phyloP scores from a whole-genome alignment of 1,140 invertebrate genomes.

The Papilio polytes region DNA sequence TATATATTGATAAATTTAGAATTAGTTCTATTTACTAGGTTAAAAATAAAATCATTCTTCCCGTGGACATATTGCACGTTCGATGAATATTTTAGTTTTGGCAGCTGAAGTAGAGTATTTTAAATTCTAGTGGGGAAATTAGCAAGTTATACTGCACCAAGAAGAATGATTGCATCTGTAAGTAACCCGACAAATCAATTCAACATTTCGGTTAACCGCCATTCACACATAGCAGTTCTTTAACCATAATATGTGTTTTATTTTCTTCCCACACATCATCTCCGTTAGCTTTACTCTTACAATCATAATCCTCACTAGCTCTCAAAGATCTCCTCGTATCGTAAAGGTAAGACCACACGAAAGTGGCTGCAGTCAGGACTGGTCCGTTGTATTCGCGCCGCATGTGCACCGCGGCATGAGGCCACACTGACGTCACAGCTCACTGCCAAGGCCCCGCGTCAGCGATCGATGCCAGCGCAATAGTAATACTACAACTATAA shows the following conservation, averaged over 20 bases:
- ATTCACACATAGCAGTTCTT: too few species aligned
- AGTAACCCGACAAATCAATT: too few species aligned
- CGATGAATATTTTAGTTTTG: slow-evolving; percentile 10
- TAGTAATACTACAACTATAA: background rate
- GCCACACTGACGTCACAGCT: slow-evolving; percentile 35
- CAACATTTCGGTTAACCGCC: too few species aligned
- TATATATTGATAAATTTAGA: slow-evolving; percentile 25
- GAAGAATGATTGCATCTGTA: too few species aligned
- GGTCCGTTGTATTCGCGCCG: slow-evolving; percentile 5
- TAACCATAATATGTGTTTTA: background rate
- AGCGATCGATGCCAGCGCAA: slow-evolving; percentile 17
- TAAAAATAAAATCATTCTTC: slow-evolving; percentile 12
- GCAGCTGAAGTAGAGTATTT: background rate
- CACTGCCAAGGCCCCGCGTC: slow-evolving; percentile 35
- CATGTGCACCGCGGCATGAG: slow-evolving; percentile 17
- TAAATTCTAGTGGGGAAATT: background rate
- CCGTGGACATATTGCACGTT: background rate
- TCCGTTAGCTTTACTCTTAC: too few species aligned
- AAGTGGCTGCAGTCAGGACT: background rate
- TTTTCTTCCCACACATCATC: too few species aligned
- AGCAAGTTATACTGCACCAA: too few species aligned
- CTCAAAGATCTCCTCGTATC: background rate
- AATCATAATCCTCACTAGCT: too few species aligned
- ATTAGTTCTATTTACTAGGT: slow-evolving; percentile 14
- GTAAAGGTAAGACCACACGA: background rate